Evolutionary conservation across 2,797 vertebrate species (phyloP).

Genomic region (Chloroceryle inda): DNA sequence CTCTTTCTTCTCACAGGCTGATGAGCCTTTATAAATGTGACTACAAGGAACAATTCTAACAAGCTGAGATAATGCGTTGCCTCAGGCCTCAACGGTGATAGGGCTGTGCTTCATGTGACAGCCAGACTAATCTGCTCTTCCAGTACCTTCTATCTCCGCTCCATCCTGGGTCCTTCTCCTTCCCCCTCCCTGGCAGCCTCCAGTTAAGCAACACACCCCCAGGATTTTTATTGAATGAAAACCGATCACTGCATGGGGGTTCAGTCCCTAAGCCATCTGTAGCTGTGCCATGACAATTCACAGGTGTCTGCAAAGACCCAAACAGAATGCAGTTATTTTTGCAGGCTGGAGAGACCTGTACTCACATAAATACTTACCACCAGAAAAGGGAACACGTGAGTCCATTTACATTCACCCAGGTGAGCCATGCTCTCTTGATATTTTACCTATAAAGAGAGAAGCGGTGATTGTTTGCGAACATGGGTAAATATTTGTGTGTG

Average conservation of each 20-base stretch:
- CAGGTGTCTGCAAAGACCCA: neutral
- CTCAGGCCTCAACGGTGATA: neutral
- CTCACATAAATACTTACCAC: conserved; percentile 84
- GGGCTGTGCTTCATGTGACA: neutral
- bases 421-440: conserved; percentile 83
- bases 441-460: conserved; percentile 75
- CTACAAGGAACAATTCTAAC: neutral
- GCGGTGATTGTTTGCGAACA: neutral
- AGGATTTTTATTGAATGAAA: neutral
- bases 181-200: neutral
- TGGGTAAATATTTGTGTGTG: neutral
- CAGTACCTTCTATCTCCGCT: neutral
- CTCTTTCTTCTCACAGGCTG: neutral
- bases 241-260: fast-evolving
- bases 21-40: neutral
- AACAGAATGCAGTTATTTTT: neutral
- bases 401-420: conserved; percentile 79
- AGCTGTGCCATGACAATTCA: neutral
- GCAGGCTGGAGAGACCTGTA: neutral
- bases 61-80: neutral
- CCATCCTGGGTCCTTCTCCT: neutral
- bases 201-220: neutral
- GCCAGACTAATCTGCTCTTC: neutral
- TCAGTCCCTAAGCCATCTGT: neutral
- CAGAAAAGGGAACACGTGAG: conserved; percentile 86